Base-by-base conservation (phyloP, 2,888 invertebrate genomes). In the Cantharis rustica region DNA sequence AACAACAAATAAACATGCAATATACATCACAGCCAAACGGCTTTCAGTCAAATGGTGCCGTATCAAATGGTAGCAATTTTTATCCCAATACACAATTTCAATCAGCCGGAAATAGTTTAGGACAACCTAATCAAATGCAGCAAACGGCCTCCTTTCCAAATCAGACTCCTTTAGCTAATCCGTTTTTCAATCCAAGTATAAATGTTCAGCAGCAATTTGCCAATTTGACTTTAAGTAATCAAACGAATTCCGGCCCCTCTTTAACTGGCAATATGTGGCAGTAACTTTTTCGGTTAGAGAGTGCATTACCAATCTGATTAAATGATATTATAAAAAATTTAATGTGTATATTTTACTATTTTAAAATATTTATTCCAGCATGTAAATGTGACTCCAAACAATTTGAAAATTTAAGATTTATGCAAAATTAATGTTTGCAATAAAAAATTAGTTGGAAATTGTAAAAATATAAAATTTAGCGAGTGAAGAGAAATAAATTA, bases 201-300 rank as follows among this genome's bases (percentile, higher is more conserved):
- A 81, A 79, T 74, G 77, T 90, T 79, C 89, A 89, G 63, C 90
- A 90, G 83, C 90, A 90, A 84, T 90, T 90, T 86, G 86, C 89
- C 16, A 90, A 89, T 84, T 85, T 90, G 84, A 88, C 89, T 71
- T 82, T 90, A 76, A 85, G 81, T 77, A 84, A 84, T 80, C 68
- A 84, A 11, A 79, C 75, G 16, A 80, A 79, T 68, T 23, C 83
- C 31, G 68, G 81, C 15, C 83, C 84, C 68, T 82, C 84, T 61
- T 71, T 86, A 61, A 83, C 86, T 79, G 83, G 85, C 27, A 88
- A 88, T 82, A 82, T 87, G 82, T 88, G 88, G 88, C 88, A 87
- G 85, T 88, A 88, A 86, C 16, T 27, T 66, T n/a, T 66, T 23
- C 64, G 47, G 23, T 68, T 61, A 26, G 23, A 64, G 27, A 66